Percentiles rank a stretch among this genome's conserved stretches.
Evolutionary conservation across 1,140 invertebrate species (phyloP).

Genomic region (Leucophenga varia): DNA sequence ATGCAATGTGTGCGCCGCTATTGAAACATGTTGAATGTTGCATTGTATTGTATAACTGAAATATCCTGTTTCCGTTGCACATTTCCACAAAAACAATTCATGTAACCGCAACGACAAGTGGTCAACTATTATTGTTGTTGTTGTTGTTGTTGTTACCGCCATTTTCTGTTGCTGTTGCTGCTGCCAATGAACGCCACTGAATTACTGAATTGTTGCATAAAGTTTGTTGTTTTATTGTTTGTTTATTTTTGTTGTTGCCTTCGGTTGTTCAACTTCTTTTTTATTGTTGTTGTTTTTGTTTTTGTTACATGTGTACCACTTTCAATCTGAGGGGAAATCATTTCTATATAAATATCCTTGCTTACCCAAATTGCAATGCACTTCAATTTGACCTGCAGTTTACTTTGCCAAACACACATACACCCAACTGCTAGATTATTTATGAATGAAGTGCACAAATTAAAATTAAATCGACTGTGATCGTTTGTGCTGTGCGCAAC

Average conservation of each 20-base stretch:
- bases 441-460: constrained; percentile 46
- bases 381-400: constrained; percentile 12
- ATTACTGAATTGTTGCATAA: too few species aligned
- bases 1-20: too few species aligned
- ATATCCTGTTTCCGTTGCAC: constrained; percentile 21
- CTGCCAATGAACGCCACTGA: too few species aligned
- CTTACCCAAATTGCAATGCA: constrained; percentile 8
- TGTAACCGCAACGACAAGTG: constrained; percentile 10
- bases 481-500: too few species aligned
- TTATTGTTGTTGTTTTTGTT: too few species aligned
- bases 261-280: too few species aligned
- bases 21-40: too few species aligned
- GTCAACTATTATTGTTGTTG: constrained; percentile 11
- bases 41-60: not conserved
- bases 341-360: constrained; percentile 38
- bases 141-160: not conserved
- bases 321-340: constrained; percentile 16
- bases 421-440: constrained; percentile 9
- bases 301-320: too few species aligned
- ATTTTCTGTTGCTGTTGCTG: too few species aligned
- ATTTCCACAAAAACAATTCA: constrained; percentile 9
- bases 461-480: constrained; percentile 49
- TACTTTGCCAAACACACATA: not conserved
- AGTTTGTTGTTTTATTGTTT: too few species aligned
- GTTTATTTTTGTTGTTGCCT: too few species aligned